Evolutionary conservation across 2,888 invertebrate genomes (phyloP), one percentile per base, ranked within the genome.

Genomic region (Drosophila bunnanda): DNA sequence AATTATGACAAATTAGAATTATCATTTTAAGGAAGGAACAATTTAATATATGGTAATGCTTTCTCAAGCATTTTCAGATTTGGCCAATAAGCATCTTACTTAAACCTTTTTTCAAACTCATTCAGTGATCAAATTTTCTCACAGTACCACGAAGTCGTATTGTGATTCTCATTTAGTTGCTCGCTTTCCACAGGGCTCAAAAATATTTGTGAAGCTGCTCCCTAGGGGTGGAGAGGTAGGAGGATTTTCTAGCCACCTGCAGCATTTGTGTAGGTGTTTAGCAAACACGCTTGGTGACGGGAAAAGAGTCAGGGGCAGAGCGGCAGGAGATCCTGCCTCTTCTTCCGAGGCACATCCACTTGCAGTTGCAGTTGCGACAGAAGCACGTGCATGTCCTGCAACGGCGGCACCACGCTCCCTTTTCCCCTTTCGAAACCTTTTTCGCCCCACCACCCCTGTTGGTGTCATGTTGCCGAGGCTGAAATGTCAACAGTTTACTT

Each of bases 401-500:
- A 64, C 66, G 67, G 62, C 55, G 69, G 60, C 74, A 76, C 55
- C 72, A 73, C 36, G 44, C 13, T 38, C 30, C 32, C 20, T 30
- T 43, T 52, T 38, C 30, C 32, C 20, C 22, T 43, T 52, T 22
- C n/a, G 13, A 10, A 17, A 20, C 25, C 52, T 13, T 30, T 36
- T 20, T n/a, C 20, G 13, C 50, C 34, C 38, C 20, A 20, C 43
- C 39, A 12, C 28, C 52, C 54, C 41, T 22, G 8, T 43, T 53
- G 60, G 78, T 84, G 86, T 88, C 88, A 82, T 82, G 86, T 55
- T 48, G 75, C 44, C 53, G 75, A 77, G 88, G 77, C 86, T 78
- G 75, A 82, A 88, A 88, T 84, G 88, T 84, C 84, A 84, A 84
- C 84, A 88, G 84, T 84, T 88, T 88, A 82, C 84, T 82, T 70